These are phyloP conservation scores for Pangasius larnaudii DNA, from an alignment of 2,797 vertebrate species.

Conservation along the genomic window DNA sequence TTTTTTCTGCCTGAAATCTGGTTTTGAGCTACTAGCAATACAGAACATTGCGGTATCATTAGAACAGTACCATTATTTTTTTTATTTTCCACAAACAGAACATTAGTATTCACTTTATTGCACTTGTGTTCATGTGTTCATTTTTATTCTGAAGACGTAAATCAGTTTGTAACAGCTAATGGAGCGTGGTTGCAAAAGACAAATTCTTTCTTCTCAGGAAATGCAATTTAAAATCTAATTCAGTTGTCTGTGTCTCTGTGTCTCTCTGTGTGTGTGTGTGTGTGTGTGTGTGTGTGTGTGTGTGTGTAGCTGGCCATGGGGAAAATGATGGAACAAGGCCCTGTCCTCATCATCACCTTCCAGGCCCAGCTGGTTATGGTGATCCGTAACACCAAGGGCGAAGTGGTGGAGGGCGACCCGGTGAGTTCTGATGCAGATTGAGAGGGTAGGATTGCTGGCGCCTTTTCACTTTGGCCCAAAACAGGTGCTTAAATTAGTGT, in stretches of 20 bases:
- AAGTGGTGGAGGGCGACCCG: conserved; percentile 92
- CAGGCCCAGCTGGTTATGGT: conserved; percentile 95
- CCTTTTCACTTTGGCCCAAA: not conserved
- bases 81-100: not conserved
- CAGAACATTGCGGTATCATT: not conserved
- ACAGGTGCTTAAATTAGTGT: not conserved
- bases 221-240: conserved; percentile 35
- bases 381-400: conserved; percentile 84
- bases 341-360: conserved; percentile 94
- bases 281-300: not conserved
- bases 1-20: not conserved
- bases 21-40: not conserved
- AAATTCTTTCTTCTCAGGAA: conserved; percentile 16
- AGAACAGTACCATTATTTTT: not conserved
- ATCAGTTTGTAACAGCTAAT: conserved; percentile 24
- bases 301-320: conserved; percentile 88
- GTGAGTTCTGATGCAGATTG: conserved; percentile 74
- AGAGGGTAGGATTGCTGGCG: not conserved
- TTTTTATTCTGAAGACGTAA: conserved; percentile 1
- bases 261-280: conserved; percentile 15
- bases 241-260: not conserved
- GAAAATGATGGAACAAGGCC: conserved; percentile 98
- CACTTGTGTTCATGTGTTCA: not conserved
- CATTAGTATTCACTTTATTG: conserved; percentile 3
- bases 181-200: conserved; percentile 15